Base-by-base conservation (phyloP, 2,888 invertebrate species). In the Noctua fimbriata region DNA sequence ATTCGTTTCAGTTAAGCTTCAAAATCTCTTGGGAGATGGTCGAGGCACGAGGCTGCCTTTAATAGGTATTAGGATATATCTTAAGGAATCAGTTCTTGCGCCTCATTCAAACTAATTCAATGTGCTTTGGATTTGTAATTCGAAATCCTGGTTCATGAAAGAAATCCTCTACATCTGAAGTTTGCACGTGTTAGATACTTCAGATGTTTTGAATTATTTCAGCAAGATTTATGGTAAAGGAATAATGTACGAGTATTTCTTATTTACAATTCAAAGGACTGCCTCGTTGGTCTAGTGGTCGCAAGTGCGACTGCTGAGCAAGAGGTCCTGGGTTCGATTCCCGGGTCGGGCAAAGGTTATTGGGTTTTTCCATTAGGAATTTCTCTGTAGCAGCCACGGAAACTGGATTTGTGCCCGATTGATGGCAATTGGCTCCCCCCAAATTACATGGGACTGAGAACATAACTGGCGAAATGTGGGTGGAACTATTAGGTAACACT, bases 1-100 rank as follows among this genome's bases (percentile, higher is more conserved):
- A 93, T 93, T 94, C 92, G 92, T 93, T 93, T 92, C 91, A 91
- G 88, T 93, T 93, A 92, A 94, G 92, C 92, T 89, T 87, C 79
- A 76, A 88, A 93, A 93, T 92, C 93, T 91, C 92, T 85, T 74
- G 82, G 86, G 89, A 81, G 88, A 79, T 82, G 87, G 87, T 75
- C 79, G 81, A 77, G 85, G 90, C 90, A 92, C 90, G 91, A 89
- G 85, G 76, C 84, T 86, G 84, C 86, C 84, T 90, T 86, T 92
- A 92, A 91, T 90, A 90, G 86, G 89, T 89, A 91, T 92, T 88
- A 89, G 83, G 85, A 89, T 92, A 90, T 89, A 91, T 92, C 88
- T 90, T 78, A 86, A 71, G 69, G 88, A 91, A 91, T 91, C 89
- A 89, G 87, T 65, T 81, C 78, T 88, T 79, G 79, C 85, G 81